phyloP scores from a whole-genome alignment of 2,113 vertebrate genomes.

The Thryonomys swinderianus region DNA sequence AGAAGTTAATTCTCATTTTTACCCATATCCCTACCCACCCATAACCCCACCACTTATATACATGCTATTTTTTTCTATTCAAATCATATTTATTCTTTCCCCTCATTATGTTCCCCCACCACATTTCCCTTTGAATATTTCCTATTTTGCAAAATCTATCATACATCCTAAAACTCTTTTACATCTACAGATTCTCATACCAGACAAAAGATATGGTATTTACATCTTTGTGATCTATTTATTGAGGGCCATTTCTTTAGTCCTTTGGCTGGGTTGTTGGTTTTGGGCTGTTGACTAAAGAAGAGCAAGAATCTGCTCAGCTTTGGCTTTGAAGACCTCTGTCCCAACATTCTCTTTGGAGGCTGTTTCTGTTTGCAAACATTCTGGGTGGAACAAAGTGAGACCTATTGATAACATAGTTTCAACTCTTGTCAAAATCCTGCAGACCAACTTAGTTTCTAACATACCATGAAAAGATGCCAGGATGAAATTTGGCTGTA shows the following conservation, averaged over 20 bases:
- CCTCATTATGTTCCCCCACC: too few species aligned
- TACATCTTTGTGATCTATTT: too few species aligned
- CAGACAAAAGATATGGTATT: too few species aligned
- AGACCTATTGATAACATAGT: not conserved
- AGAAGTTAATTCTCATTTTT: too few species aligned
- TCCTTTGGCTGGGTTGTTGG: not conserved
- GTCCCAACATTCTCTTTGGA: not conserved
- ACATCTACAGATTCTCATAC: too few species aligned
- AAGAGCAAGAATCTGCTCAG: not conserved
- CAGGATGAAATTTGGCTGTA: not conserved
- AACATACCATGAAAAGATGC: not conserved
- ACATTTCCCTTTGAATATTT: too few species aligned
- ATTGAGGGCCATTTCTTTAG: slow-evolving; percentile 18
- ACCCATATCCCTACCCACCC: too few species aligned
- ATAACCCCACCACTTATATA: too few species aligned
- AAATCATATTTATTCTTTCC: too few species aligned
- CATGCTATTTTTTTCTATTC: too few species aligned
- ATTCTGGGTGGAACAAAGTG: slow-evolving; percentile 3
- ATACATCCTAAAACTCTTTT: too few species aligned
- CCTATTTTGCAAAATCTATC: too few species aligned
- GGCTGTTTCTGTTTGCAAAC: not conserved
- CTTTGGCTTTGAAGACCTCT: not conserved
- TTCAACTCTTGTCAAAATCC: slow-evolving; percentile 43
- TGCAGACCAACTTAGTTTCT: not conserved
- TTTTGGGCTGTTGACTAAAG: not conserved